A percentile compares a stretch with the other conserved stretches of the same genome.
phyloP scores from a whole-genome alignment of 2,797 vertebrate species.

The Clarias pachynema region DNA sequence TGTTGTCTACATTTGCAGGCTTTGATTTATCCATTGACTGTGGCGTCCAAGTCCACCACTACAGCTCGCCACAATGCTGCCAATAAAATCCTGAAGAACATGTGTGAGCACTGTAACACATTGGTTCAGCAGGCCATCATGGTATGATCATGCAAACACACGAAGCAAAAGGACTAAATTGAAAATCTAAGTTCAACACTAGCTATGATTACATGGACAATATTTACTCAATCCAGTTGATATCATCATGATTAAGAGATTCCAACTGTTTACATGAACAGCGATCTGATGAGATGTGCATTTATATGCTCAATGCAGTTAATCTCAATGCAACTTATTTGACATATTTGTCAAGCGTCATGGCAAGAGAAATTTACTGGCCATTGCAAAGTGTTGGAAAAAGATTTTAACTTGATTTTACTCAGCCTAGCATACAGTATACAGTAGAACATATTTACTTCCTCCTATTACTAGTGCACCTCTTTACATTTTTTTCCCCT shows the following conservation, averaged over 20 bases:
- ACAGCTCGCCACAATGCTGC: slow-evolving; percentile 97
- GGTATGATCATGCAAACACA: slow-evolving; percentile 73
- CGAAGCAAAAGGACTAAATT: not conserved
- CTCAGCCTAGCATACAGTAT: not conserved
- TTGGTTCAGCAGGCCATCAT: slow-evolving; percentile 98
- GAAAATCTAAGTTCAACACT: not conserved
- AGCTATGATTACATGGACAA: too few species aligned
- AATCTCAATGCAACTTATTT: too few species aligned
- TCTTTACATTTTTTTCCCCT: not conserved
- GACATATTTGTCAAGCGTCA: too few species aligned
- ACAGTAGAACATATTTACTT: not conserved
- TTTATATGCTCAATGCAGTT: too few species aligned
- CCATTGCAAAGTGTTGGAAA: not conserved
- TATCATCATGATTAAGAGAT: too few species aligned
- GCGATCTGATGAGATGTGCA: too few species aligned
- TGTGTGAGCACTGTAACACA: slow-evolving; percentile 98
- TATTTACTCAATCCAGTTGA: too few species aligned
- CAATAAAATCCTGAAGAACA: slow-evolving; percentile 99
- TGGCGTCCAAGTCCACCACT: slow-evolving; percentile 97
- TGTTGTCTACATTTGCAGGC: slow-evolving; percentile 74
- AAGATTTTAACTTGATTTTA: not conserved
- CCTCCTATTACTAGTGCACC: not conserved
- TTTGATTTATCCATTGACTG: slow-evolving; percentile 96
- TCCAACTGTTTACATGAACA: too few species aligned
- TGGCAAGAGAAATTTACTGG: not conserved